Percentiles rank a stretch among this genome's conserved stretches.
phyloP scores from a whole-genome alignment of 2,113 vertebrate genomes.

The Formicarius rufipectus region DNA sequence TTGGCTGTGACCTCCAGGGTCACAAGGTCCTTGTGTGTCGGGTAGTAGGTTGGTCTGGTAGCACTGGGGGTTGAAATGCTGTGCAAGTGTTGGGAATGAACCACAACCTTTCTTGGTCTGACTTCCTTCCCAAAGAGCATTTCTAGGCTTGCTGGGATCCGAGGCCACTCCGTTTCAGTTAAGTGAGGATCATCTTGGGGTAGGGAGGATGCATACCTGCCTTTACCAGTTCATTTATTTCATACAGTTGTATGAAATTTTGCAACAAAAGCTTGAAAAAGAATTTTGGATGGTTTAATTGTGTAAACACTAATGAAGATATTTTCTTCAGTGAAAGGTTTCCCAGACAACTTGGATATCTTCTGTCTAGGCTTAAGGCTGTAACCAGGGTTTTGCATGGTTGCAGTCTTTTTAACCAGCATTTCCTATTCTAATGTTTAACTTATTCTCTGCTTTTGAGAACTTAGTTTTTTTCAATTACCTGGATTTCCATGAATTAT shows the following conservation, averaged over 20 bases:
- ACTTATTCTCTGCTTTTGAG: not conserved
- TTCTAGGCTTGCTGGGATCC: rapidly evolving
- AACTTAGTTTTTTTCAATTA: not conserved
- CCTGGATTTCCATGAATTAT: not conserved
- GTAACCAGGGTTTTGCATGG: not conserved
- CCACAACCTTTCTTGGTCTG: not conserved
- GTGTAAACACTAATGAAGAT: not conserved
- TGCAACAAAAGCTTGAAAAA: not conserved
- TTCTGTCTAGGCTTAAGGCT: not conserved
- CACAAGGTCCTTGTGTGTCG: not conserved
- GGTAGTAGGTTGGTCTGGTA: not conserved
- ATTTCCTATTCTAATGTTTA: not conserved
- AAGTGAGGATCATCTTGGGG: not conserved
- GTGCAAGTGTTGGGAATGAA: not conserved
- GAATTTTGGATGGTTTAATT: not conserved
- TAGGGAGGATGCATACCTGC: not conserved
- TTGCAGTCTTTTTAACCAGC: not conserved
- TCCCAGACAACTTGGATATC: not conserved
- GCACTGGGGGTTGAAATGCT: not conserved
- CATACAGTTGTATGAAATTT: not conserved
- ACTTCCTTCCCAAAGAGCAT: not conserved
- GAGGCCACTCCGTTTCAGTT: not conserved
- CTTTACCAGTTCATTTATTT: not conserved
- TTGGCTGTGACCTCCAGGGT: not conserved
- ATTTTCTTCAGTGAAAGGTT: not conserved